Conservation (phyloP, 2,888 invertebrate species). For the Exephanes ischioxanthus region DNA sequence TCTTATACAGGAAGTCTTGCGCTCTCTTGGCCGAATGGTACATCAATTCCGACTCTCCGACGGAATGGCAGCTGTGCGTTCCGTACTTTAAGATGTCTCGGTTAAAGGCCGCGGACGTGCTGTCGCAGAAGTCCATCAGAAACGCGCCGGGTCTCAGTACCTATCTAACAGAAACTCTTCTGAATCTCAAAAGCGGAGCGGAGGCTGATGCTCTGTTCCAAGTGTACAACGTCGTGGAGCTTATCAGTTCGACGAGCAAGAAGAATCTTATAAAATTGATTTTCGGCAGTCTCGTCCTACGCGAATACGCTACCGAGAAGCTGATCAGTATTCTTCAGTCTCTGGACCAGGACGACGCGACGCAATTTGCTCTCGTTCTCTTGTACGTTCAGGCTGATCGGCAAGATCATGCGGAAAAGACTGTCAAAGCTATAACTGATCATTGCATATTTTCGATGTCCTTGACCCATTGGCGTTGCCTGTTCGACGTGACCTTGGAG, state of each 20-base stretch:
- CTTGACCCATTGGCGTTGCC: slow-evolving; percentile 85
- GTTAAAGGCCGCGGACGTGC: slow-evolving; percentile 85
- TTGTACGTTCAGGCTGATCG: slow-evolving; percentile 86
- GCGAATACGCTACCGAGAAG: slow-evolving; percentile 87
- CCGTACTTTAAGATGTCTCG: slow-evolving; percentile 87
- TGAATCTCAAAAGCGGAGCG: slow-evolving; percentile 84
- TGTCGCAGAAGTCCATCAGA: slow-evolving; percentile 80
- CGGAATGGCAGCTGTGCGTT: slow-evolving; percentile 85
- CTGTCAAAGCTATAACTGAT: slow-evolving; percentile 84
- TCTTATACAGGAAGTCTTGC: slow-evolving; percentile 86
- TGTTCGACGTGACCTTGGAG: slow-evolving; percentile 85
- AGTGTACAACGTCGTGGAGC: slow-evolving; percentile 81
- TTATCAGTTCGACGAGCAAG: slow-evolving; percentile 77
- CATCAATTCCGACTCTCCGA: slow-evolving; percentile 84
- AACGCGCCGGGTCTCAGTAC: slow-evolving; percentile 80
- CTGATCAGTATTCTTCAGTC: slow-evolving; percentile 85
- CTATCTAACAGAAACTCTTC: slow-evolving; percentile 81
- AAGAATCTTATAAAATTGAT: slow-evolving; percentile 86
- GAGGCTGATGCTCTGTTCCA: slow-evolving; percentile 85
- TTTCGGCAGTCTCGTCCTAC: slow-evolving; percentile 85
- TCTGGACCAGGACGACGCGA: slow-evolving; percentile 79
- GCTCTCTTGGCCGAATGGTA: slow-evolving; percentile 87
- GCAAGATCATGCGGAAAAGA: slow-evolving; percentile 84
- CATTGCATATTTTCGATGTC: slow-evolving; percentile 84
- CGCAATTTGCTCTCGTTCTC: slow-evolving; percentile 85